Conservation (phyloP, 2,113 vertebrate genomes). For the Ceyx cyanopectus region DNA sequence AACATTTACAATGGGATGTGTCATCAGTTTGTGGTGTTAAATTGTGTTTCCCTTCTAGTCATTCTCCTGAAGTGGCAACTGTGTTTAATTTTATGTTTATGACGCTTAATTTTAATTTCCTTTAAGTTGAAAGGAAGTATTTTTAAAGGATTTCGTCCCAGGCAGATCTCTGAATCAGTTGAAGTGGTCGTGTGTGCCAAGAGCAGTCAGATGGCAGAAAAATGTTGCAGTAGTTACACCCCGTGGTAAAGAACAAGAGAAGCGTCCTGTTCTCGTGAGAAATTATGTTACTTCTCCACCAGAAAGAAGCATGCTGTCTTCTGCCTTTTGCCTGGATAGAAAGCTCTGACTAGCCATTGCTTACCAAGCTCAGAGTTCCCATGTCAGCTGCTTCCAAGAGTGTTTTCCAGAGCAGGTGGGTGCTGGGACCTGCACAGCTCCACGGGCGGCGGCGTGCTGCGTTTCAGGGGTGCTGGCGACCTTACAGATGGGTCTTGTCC, state of each 20-base stretch:
- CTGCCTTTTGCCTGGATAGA: not conserved
- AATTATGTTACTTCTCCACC: not conserved
- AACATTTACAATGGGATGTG: not conserved
- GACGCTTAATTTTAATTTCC: not conserved
- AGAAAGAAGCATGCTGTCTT: not conserved
- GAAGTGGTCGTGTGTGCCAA: not conserved
- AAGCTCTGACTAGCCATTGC: not conserved
- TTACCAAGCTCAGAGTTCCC: not conserved
- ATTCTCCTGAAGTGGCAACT: not conserved
- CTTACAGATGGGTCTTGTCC: not conserved
- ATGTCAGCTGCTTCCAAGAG: not conserved
- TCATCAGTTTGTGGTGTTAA: not conserved
- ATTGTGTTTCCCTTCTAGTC: not conserved
- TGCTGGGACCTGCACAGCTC: not conserved
- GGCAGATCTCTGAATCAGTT: not conserved
- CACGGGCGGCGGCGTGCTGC: rapidly evolving
- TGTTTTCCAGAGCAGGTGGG: not conserved
- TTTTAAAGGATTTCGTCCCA: not conserved
- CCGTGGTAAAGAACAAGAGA: not conserved
- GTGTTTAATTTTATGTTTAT: not conserved
- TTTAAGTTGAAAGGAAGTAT: not conserved
- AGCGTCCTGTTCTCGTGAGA: rapidly evolving
- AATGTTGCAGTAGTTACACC: not conserved
- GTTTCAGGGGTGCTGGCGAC: not conserved
- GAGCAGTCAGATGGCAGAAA: not conserved